Base-by-base conservation (phyloP, 2,888 invertebrate genomes). In the Agrochola macilenta region DNA sequence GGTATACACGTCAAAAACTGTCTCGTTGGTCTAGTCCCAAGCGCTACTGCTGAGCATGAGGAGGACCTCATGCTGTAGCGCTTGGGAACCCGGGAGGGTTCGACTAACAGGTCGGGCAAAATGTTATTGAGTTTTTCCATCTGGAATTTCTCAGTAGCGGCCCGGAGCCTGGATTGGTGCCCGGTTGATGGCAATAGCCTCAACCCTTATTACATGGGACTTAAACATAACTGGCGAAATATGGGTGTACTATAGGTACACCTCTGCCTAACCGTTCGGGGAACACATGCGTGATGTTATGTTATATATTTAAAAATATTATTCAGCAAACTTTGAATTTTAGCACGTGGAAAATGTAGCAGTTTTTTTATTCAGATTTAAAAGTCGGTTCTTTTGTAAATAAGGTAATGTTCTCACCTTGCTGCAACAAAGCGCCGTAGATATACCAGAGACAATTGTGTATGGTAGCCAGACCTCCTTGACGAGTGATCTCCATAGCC, bases 381-480 rank as follows among this genome's bases (percentile, higher is more conserved):
- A n/a, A 57, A n/a, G 1, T 57, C 57, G 11, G 3, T 58, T 58
- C 26, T 58, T 58, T 58, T 58, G 14, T 2, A 14, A 60, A 9
- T 9, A 60, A 35, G 60, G 5, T 11, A 52, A 43, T 11, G 4
- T 26, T 8, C 69, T 78, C 14, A 98, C 99, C 99, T 98, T 99
- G 99, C 90, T 99, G 99, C 60, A 99, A 96, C 72, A 99, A 95
- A 2, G 99, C 99, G 1, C 99, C 99, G 91, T 98, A 99, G 91
- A 99, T 97, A 91, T 99, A 99, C 98, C 98, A 98, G 60, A 98
- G 96, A 89, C 98, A 98, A 90, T 98, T 98, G 90, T 97, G 97
- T 76, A 98, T 96, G 0, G 97, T 97, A 2, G 97, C 93, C 8
- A 97, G 89, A 0, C 98, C 98, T 5, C 97, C 97, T 83, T 95